These are phyloP conservation scores for Scrobipalpa atriplicella DNA, from an alignment of 2,888 invertebrate species.

Conservation along the genomic window DNA sequence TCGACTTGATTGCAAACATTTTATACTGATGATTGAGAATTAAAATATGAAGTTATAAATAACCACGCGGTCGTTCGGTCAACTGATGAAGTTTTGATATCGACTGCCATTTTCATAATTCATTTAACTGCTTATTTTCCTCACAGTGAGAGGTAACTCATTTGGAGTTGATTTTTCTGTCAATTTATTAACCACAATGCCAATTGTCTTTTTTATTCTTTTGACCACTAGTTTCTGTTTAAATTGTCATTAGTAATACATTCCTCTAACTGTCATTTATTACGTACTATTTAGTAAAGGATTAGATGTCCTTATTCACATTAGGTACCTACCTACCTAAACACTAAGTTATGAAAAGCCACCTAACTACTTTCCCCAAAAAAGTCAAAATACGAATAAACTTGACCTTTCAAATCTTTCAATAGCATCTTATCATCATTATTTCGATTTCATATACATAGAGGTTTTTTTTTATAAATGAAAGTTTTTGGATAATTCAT, in stretches of 20 bases:
- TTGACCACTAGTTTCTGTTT: neutral
- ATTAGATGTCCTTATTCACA: no score
- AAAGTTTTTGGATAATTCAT: no score
- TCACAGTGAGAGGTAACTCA: neutral
- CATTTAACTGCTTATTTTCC: conserved; percentile 16
- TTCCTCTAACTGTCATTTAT: neutral
- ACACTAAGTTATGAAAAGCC: no score
- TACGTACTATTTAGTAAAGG: neutral
- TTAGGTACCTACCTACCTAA: no score
- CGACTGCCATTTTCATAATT: conserved; percentile 21
- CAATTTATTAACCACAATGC: neutral
- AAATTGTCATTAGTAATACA: neutral
- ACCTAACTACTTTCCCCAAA: no score
- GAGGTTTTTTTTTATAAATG: no score
- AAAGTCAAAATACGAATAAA: no score
- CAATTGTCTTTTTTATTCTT: neutral
- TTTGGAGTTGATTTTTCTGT: neutral
- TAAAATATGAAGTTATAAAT: conserved; percentile 13
- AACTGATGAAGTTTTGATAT: conserved; percentile 19
- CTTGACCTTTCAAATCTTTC: no score
- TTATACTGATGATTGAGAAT: conserved; percentile 13
- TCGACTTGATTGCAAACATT: conserved; percentile 23
- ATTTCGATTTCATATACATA: no score
- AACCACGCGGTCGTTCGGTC: conserved; percentile 11
- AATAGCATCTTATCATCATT: no score